These are phyloP conservation scores for Frankliniella intonsa DNA, from an alignment of 2,888 invertebrate genomes.

Conservation along the genomic window DNA sequence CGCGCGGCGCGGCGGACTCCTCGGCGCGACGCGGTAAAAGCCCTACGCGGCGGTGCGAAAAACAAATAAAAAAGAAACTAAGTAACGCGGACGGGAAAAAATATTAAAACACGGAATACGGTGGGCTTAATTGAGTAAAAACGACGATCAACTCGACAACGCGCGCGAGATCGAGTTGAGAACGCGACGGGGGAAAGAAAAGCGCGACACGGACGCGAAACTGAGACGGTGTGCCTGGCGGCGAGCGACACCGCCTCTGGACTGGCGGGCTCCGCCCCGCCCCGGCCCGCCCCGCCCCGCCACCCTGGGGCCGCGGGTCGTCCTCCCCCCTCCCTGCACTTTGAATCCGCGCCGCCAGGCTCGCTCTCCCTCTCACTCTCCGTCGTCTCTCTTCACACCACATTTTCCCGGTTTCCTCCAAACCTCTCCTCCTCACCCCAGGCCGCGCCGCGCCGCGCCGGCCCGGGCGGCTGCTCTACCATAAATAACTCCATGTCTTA, in stretches of 20 bases:
- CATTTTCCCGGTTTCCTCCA: slow-evolving; percentile 26
- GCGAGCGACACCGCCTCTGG: slow-evolving; percentile 11
- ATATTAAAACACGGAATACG: background rate
- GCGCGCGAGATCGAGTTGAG: background rate
- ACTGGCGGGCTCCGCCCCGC: background rate
- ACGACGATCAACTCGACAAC: too few relatives aligned
- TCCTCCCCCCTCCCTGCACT: background rate
- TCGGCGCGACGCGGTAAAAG: background rate
- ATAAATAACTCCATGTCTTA: slow-evolving; percentile 25
- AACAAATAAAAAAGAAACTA: background rate
- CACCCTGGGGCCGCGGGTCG: background rate
- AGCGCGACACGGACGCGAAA: background rate
- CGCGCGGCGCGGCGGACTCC: too few relatives aligned
- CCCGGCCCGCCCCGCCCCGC: background rate
- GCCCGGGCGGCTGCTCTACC: slow-evolving; percentile 15
- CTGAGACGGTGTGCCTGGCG: background rate
- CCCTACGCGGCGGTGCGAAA: background rate
- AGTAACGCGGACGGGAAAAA: background rate
- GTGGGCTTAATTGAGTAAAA: background rate
- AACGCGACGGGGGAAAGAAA: background rate
- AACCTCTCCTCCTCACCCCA: background rate
- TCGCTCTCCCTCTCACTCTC: too few relatives aligned
- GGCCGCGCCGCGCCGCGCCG: background rate
- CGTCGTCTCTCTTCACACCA: slow-evolving; percentile 24
- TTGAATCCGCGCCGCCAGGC: too few relatives aligned